These are phyloP conservation scores for Gobio gobio DNA, from an alignment of 2,113 vertebrate genomes.

Conservation along the genomic window DNA sequence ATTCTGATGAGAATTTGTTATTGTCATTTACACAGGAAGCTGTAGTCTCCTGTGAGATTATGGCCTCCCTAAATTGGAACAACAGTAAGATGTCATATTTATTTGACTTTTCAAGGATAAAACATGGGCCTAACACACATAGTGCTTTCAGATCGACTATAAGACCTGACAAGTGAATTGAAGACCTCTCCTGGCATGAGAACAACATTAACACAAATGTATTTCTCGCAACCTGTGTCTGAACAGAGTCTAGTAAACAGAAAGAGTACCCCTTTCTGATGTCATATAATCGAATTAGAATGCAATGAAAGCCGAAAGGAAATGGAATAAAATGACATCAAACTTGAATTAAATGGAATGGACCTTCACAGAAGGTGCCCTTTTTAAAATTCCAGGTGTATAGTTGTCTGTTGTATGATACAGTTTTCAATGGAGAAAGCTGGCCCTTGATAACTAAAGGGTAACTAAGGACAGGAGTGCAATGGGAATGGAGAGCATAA, in stretches of 20 bases:
- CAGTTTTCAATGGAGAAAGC: not conserved
- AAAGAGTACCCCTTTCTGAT: not conserved
- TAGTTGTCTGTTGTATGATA: not conserved
- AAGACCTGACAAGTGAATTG: not conserved
- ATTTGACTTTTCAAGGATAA: constrained; percentile 9
- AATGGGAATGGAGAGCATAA: not conserved
- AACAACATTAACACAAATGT: not conserved
- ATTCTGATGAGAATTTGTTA: constrained; percentile 33
- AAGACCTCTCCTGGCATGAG: not conserved
- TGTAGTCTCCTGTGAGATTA: constrained; percentile 8
- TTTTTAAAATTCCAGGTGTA: not conserved
- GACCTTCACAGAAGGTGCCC: not conserved
- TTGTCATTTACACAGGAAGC: constrained; percentile 20
- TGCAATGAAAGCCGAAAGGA: not conserved
- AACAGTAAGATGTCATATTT: constrained; percentile 25
- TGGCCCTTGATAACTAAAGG: not conserved
- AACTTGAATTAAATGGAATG: not conserved
- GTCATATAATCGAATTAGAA: not conserved
- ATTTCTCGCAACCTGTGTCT: not conserved
- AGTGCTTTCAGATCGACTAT: not conserved
- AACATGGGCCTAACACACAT: not conserved
- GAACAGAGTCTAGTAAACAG: not conserved
- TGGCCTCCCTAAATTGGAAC: constrained; percentile 25
- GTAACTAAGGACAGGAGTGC: not conserved
- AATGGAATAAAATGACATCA: constrained; percentile 14